Percentiles rank a stretch among this genome's conserved stretches.
phyloP scores from a whole-genome alignment of 2,888 invertebrate genomes.

The Trichopoda pennipes region DNA sequence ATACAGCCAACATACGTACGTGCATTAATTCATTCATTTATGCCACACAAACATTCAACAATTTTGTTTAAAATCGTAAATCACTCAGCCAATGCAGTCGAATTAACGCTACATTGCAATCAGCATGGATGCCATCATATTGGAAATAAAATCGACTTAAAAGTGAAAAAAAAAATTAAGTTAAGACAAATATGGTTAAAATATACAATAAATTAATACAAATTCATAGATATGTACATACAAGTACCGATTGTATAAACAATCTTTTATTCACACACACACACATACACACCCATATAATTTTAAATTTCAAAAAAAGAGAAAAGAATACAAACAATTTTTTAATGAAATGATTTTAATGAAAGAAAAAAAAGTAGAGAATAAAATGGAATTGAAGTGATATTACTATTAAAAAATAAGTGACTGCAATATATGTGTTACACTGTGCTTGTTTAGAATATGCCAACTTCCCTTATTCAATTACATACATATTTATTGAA shows the following conservation, averaged over 20 bases:
- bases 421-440: background rate
- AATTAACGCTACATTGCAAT: conserved; percentile 67
- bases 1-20: background rate
- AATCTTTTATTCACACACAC: background rate
- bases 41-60: conserved; percentile 62
- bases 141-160: conserved; percentile 41
- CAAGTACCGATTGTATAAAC: background rate
- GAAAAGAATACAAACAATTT: conserved; percentile 59
- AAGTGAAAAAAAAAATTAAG: conserved; percentile 35
- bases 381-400: conserved; percentile 17
- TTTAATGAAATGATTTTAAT: conserved; percentile 60
- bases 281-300: background rate
- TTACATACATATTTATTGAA: too few relatives aligned
- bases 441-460: background rate
- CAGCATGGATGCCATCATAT: conserved; percentile 66
- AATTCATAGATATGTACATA: conserved; percentile 9
- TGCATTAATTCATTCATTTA: conserved; percentile 13
- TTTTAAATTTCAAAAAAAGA: conserved; percentile 8
- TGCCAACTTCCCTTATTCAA: background rate
- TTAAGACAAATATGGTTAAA: conserved; percentile 67
- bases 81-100: conserved; percentile 66
- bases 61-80: conserved; percentile 65
- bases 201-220: conserved; percentile 50
- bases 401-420: conserved; percentile 48
- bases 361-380: conserved; percentile 12